Evolutionary conservation across 2,888 invertebrate genomes (phyloP).

Genomic region (Zygaena filipendulae): DNA sequence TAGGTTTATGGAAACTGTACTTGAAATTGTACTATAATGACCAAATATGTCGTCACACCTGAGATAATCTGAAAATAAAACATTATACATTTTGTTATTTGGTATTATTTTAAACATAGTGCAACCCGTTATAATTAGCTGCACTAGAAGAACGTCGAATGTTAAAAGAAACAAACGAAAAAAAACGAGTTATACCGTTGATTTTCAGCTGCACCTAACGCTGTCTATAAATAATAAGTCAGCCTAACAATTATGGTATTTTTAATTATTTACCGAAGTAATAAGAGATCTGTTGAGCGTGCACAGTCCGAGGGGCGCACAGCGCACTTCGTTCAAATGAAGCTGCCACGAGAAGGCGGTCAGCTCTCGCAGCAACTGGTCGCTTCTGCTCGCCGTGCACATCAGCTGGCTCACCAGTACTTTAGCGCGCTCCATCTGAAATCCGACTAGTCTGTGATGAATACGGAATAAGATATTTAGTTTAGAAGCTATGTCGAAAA

Average conservation of each 20-base stretch:
- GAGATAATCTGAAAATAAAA: conserved; percentile 15
- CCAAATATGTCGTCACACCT: conserved; percentile 14
- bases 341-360: conserved; percentile 48
- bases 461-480: conserved; percentile 3
- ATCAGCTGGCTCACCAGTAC: conserved; percentile 19
- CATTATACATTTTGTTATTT: conserved; percentile 2
- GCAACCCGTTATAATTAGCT: no score
- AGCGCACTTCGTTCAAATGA: conserved; percentile 40
- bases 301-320: conserved; percentile 48
- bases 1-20: no score
- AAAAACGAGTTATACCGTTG: no score
- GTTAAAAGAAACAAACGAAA: no score
- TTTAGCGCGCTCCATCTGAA: conserved; percentile 19
- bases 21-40: conserved; percentile 15
- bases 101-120: no score
- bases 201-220: no score
- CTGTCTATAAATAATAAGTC: no score
- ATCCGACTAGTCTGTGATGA: conserved; percentile 3
- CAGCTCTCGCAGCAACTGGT: conserved; percentile 31
- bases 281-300: conserved; percentile 43
- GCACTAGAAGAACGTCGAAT: no score
- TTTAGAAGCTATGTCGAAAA: no score
- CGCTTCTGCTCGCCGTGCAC: conserved; percentile 24
- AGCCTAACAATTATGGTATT: neutral
- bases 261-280: conserved; percentile 31